Conservation (phyloP, 2,888 invertebrate genomes). For the Seira sanloemensis region DNA sequence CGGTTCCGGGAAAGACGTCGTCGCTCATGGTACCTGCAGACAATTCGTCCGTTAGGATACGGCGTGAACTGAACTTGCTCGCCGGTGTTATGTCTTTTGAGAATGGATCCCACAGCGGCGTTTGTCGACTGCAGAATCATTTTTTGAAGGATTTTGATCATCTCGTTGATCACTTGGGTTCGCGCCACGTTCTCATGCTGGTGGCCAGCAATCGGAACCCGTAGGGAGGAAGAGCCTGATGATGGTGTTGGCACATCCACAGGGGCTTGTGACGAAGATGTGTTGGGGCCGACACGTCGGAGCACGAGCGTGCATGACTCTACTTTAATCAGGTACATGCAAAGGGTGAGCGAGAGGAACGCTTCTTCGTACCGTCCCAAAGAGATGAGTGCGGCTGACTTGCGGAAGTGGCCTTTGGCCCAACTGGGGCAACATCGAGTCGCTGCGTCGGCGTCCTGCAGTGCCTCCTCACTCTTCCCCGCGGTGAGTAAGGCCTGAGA, state of each 20-base stretch:
- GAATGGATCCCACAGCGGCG: slow-evolving; percentile 38
- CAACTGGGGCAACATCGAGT: slow-evolving; percentile 81
- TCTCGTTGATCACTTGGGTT: slow-evolving; percentile 76
- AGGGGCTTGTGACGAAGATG: neutral
- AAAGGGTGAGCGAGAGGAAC: slow-evolving; percentile 79
- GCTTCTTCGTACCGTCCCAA: slow-evolving; percentile 80
- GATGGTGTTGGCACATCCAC: neutral
- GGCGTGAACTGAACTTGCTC: slow-evolving; percentile 52
- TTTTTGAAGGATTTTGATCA: slow-evolving; percentile 67
- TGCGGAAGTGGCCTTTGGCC: slow-evolving; percentile 81
- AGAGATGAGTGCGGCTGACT: slow-evolving; percentile 78
- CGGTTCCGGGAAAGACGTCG: slow-evolving; percentile 10
- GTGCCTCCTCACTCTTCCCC: slow-evolving; percentile 80
- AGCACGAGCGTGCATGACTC: neutral
- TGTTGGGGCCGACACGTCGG: neutral
- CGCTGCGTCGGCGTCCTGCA: slow-evolving; percentile 82
- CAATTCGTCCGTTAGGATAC: slow-evolving; percentile 58
- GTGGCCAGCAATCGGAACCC: no score
- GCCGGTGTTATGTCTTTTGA: slow-evolving; percentile 52
- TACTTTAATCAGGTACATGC: slow-evolving; percentile 77
- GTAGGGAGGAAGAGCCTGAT: no score
- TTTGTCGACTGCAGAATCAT: slow-evolving; percentile 64
- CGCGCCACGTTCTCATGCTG: no score
- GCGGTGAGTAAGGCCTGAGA: slow-evolving; percentile 81
- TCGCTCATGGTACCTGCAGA: neutral